Evolutionary conservation across 2,797 vertebrate genomes (phyloP), one percentile per base, ranked within the genome.

Genomic region (Propithecus deckenii): DNA sequence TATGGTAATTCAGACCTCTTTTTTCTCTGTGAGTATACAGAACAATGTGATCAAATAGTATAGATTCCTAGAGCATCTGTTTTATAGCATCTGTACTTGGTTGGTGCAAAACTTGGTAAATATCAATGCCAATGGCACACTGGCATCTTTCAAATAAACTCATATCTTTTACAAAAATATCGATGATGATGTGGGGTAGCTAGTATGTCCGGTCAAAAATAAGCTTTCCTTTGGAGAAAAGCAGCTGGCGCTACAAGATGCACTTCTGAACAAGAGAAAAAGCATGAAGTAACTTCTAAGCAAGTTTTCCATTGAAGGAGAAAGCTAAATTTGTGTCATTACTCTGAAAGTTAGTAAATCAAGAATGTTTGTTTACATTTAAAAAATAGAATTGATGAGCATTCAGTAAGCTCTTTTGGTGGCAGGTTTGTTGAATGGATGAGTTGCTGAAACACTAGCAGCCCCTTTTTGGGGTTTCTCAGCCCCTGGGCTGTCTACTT

Each of bases 311-410:
- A 63, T 15, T 22, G 55, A 71, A 94, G 55, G 78, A 96, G 28
- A 90, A 91, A 52, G 61, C n/a, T 72, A 85, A 79, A 52, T 97
- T 86, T 94, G 90, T 96, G 35, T 67, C 65, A 74, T 91, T 94
- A 59, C 38, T 74, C 72, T 76, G 80, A 91, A 88, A 88, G 55
- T 85, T 46, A 88, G n/a, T 91, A 84, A 92, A 86, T 95, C 23
- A 79, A 95, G 86, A 94, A 85, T 78, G 38, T 59, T 78, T 84
- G 30, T 90, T 93, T 94, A 83, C 10, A 48, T 94, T 88, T 28
- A 57, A 67, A 75, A 92, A 79, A 32, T 43, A 57, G 35, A 74
- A 86, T 52, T 91, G 50, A 61, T 7, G 38, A 61, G 20, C 50
- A 41, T 69, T 78, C 63, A 69, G 9, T 72, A 71, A 93, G 55